phyloP scores from a whole-genome alignment of 2,888 invertebrate species.

The Criorhina ranunculi region DNA sequence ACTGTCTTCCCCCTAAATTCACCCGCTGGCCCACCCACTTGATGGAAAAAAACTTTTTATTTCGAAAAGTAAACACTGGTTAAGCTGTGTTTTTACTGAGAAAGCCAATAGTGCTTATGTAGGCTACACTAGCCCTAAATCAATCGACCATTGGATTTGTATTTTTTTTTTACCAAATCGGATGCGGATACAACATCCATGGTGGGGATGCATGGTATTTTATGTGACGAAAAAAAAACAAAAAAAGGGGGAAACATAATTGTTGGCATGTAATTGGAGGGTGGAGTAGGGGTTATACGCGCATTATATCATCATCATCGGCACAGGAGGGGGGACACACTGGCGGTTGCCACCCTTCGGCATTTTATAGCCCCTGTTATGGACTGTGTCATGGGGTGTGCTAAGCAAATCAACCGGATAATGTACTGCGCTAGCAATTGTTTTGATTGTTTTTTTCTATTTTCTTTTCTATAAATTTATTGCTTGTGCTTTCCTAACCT shows the following conservation, averaged over 20 bases:
- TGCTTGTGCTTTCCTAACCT: slow-evolving; percentile 67
- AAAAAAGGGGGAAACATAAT: slow-evolving; percentile 48
- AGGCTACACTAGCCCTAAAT: slow-evolving; percentile 60
- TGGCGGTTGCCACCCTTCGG: slow-evolving; percentile 62
- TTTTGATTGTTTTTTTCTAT: slow-evolving; percentile 56
- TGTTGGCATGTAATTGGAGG: slow-evolving; percentile 61
- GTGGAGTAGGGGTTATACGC: slow-evolving; percentile 4
- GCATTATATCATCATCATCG: slow-evolving; percentile 56
- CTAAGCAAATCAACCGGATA: slow-evolving; percentile 75
- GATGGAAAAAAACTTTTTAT: slow-evolving; percentile 17
- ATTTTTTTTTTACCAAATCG: slow-evolving; percentile 48
- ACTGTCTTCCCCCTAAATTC: slow-evolving; percentile 19
- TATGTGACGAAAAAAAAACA: slow-evolving; percentile 40
- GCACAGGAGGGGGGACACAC: slow-evolving; percentile 18
- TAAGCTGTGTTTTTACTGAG: slow-evolving; percentile 38
- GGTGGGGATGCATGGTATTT: slow-evolving; percentile 60
- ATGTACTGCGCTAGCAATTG: slow-evolving; percentile 76
- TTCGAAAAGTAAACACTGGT: slow-evolving; percentile 60
- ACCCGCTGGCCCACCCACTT: slow-evolving; percentile 41
- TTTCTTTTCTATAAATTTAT: slow-evolving; percentile 59
- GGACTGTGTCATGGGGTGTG: slow-evolving; percentile 73
- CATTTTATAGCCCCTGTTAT: slow-evolving; percentile 45
- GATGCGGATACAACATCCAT: slow-evolving; percentile 57
- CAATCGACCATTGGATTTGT: slow-evolving; percentile 65
- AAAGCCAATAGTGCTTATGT: slow-evolving; percentile 18